phyloP scores from a whole-genome alignment of 1,140 invertebrate genomes.

The Musca domestica region DNA sequence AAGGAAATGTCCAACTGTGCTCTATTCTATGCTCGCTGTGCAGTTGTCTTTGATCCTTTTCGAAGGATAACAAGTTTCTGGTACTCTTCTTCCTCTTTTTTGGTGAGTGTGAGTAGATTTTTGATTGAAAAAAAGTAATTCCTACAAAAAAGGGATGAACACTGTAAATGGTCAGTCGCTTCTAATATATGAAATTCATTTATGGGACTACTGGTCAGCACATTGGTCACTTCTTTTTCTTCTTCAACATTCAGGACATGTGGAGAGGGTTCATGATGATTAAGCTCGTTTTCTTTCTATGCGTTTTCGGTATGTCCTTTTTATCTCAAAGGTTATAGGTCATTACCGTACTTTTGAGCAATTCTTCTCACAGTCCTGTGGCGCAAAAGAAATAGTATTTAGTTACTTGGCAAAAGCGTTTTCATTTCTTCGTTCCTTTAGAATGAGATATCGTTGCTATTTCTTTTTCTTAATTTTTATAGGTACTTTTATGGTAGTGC shows the following conservation, averaged over 20 bases:
- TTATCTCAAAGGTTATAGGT: slow-evolving; percentile 46
- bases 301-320: slow-evolving; percentile 20
- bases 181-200: slow-evolving; percentile 33
- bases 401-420: neutral
- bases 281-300: slow-evolving; percentile 29
- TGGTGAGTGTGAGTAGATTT: slow-evolving; percentile 29
- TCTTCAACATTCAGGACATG: slow-evolving; percentile 35
- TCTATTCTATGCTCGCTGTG: neutral
- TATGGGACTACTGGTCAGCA: neutral
- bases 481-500: slow-evolving; percentile 1
- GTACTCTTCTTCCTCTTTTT: slow-evolving; percentile 31
- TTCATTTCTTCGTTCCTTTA: neutral
- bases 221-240: slow-evolving; percentile 6
- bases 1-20: slow-evolving; percentile 13
- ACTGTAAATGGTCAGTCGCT: slow-evolving; percentile 39
- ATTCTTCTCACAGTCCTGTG: slow-evolving; percentile 42
- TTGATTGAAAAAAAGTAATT: slow-evolving; percentile 16
- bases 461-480: neutral
- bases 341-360: slow-evolving; percentile 47
- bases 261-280: slow-evolving; percentile 35
- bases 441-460: neutral
- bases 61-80: slow-evolving; percentile 45
- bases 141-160: slow-evolving; percentile 2
- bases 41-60: slow-evolving; percentile 7
- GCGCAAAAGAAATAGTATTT: neutral